Base-by-base conservation (phyloP, 2,113 vertebrate genomes). In the Triplophysa siluroides region DNA sequence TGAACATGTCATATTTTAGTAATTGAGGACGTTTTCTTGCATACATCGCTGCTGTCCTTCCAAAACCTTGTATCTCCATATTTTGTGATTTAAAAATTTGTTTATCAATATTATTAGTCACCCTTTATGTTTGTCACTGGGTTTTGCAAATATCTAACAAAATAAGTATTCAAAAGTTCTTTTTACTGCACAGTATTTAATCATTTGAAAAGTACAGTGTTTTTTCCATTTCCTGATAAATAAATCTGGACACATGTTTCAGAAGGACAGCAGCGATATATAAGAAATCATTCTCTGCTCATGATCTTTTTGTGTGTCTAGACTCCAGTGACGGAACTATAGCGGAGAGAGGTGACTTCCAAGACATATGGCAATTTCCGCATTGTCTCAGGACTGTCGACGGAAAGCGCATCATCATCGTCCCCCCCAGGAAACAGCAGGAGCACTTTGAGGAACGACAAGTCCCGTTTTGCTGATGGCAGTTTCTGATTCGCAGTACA, bases 341-440 rank as follows among this genome's bases (percentile, higher is more conserved):
- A 23, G 47, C 60, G 77, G n/a, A n/a, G 50, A 38, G 33, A 29
- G 2, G 21, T 78, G 21, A 66, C 77, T 10, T 69, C n/a, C n/a
- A 58, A 13, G 64, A 60, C 23, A 45, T 21, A 54, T 68, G 65
- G 29, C 52, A 69, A 26, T 68, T 23, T 26, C 45, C 64, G n/a
- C 16, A 54, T 23, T 60, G 52, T 9, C 52, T 73, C 8, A 9
- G 70, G 18, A 52, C 70, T 21, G 16, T 73, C 0, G 71, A 60
- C 14, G 54, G 26, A 9, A 74, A 74, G 29, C 54, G 61, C 12
- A 74, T 74, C 7, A 33, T 24, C 5, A 73, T 41, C 12, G 26
- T 29, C 14, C 52, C 52, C 52, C 16, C 71, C 52, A 19, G 54
- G 16, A 4, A 26, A 73, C n/a, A 56, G 47, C 2, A 54, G 29